Evolutionary conservation across 1,140 invertebrate species (phyloP).

Genomic region (Frieseomelitta varia): DNA sequence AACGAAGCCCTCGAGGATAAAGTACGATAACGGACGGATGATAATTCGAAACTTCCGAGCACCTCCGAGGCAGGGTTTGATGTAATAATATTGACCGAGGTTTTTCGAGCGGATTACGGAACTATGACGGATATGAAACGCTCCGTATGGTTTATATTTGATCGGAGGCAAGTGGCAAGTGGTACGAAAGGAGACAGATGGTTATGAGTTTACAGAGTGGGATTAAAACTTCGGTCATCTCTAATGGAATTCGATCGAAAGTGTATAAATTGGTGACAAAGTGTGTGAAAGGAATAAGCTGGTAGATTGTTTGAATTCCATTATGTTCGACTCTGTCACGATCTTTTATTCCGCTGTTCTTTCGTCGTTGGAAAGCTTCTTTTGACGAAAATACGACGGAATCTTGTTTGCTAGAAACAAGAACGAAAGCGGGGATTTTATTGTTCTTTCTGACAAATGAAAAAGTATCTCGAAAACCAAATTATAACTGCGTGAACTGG

Average conservation of each 20-base stretch:
- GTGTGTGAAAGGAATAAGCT: background rate
- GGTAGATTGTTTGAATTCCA: background rate
- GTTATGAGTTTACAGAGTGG: background rate
- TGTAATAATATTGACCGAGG: conserved; percentile 5
- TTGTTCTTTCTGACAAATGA: too few species aligned
- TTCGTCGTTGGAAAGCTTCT: background rate
- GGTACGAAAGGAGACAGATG: background rate
- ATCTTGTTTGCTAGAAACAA: background rate
- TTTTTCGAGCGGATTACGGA: background rate
- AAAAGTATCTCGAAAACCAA: too few species aligned
- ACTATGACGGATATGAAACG: background rate
- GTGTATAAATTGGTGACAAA: background rate
- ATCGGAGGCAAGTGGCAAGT: background rate
- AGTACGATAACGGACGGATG: background rate
- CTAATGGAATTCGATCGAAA: conserved; percentile 6
- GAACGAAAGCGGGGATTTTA: background rate
- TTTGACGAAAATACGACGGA: background rate
- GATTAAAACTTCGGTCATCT: background rate
- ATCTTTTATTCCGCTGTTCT: background rate
- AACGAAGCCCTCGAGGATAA: background rate
- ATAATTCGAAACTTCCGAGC: background rate
- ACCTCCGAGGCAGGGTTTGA: background rate
- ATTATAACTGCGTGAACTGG: too few species aligned
- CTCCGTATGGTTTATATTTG: background rate
- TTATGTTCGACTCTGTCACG: background rate